Conservation (phyloP, 2,797 vertebrate species). For the Glyptemys insculpta region DNA sequence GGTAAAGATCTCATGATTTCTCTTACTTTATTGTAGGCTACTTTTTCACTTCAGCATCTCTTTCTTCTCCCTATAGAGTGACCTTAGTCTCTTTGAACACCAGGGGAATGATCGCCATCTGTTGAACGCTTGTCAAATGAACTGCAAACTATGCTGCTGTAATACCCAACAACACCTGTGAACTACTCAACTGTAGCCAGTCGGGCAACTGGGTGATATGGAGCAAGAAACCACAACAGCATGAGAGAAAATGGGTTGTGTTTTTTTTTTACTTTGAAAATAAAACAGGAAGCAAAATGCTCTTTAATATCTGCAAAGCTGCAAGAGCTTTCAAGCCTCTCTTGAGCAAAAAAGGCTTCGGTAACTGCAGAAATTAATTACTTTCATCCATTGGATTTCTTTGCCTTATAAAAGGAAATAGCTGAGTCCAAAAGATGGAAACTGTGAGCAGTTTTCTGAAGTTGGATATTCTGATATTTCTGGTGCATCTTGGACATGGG, state of each 20-base stretch:
- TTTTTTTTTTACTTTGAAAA: constrained; percentile 41
- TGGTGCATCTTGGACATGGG: constrained; percentile 20
- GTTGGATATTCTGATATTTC: constrained; percentile 54
- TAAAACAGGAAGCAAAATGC: constrained; percentile 13
- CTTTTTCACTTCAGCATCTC: fast-evolving
- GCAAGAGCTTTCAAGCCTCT: constrained; percentile 31
- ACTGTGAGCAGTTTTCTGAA: constrained; percentile 20
- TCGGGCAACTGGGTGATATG: fast-evolving
- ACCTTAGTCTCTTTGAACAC: neutral
- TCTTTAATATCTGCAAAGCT: neutral
- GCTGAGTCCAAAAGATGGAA: neutral
- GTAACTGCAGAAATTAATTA: neutral
- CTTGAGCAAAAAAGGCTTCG: constrained; percentile 32
- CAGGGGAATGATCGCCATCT: neutral
- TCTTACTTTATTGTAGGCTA: neutral
- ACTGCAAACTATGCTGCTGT: neutral
- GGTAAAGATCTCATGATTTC: neutral
- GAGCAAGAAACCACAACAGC: neutral
- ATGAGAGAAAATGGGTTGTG: neutral
- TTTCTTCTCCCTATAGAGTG: neutral
- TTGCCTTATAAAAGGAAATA: neutral
- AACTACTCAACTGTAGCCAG: neutral
- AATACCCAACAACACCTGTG: neutral
- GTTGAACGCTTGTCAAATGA: neutral
- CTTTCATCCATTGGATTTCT: neutral